Evolutionary conservation across 2,113 vertebrate genomes (phyloP).

Genomic region (Brachirus orientalis): DNA sequence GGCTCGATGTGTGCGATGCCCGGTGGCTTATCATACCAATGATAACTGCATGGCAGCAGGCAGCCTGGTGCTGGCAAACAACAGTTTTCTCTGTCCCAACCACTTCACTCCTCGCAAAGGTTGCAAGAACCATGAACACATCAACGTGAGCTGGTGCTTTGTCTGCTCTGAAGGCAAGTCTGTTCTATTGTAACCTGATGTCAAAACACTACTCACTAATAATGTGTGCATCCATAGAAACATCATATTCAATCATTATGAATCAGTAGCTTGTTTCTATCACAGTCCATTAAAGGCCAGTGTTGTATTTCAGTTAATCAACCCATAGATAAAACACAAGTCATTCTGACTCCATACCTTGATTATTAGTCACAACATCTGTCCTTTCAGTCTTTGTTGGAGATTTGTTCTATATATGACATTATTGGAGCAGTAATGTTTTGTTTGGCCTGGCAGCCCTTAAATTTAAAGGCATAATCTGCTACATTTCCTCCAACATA

Average conservation of each 20-base stretch:
- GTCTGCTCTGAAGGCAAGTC: constrained; percentile 96
- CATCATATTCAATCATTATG: not conserved
- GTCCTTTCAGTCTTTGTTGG: too few species aligned
- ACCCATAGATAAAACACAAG: too few species aligned
- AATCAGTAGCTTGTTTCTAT: too few species aligned
- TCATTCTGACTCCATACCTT: too few species aligned
- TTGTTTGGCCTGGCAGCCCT: too few species aligned
- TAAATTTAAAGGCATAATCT: too few species aligned
- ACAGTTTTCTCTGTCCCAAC: constrained; percentile 97
- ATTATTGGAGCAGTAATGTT: too few species aligned
- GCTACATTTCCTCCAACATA: too few species aligned
- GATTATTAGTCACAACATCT: too few species aligned
- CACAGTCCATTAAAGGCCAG: too few species aligned
- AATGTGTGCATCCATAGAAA: not conserved
- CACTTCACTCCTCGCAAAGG: constrained; percentile 95
- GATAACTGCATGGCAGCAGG: constrained; percentile 98
- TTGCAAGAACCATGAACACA: constrained; percentile 96
- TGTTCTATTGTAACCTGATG: not conserved
- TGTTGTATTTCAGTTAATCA: too few species aligned
- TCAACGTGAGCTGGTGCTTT: constrained; percentile 99
- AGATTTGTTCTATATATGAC: too few species aligned
- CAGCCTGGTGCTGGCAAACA: constrained; percentile 94
- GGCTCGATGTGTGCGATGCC: constrained; percentile 98
- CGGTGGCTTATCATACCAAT: constrained; percentile 96
- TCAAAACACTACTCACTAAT: not conserved